These are phyloP conservation scores for Catharus ustulatus DNA, from an alignment of 2,797 vertebrate species.

Conservation along the genomic window DNA sequence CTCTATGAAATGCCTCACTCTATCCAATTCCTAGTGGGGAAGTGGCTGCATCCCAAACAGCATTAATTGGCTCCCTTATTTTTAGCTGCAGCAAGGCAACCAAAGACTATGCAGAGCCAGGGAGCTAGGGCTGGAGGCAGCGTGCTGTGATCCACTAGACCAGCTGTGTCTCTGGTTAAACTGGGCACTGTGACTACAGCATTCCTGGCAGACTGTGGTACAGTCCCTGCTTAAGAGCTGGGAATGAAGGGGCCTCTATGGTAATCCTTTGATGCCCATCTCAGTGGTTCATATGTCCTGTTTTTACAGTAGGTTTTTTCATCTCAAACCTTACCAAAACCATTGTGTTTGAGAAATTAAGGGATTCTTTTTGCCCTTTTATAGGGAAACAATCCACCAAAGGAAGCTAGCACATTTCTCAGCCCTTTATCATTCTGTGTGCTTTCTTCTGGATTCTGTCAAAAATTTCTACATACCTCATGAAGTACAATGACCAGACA, in stretches of 20 bases:
- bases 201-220: not conserved
- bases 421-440: not conserved
- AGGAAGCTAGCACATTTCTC: not conserved
- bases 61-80: conserved; percentile 25
- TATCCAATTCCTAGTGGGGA: not conserved
- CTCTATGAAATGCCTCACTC: not conserved
- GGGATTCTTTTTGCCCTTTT: not conserved
- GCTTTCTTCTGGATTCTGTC: not conserved
- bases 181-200: not conserved
- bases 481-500: not conserved
- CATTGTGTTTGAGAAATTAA: not conserved
- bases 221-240: not conserved
- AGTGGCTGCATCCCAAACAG: conserved; percentile 5
- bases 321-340: not conserved
- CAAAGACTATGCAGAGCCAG: not conserved
- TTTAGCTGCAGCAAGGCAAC: not conserved
- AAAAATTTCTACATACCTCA: not conserved
- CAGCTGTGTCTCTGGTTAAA: not conserved
- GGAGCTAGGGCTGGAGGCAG: not conserved
- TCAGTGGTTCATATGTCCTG: not conserved
- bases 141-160: accelerated
- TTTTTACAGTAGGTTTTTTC: not conserved
- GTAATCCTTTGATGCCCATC: not conserved
- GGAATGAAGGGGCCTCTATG: not conserved
- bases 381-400: not conserved